Conservation (phyloP, 1,140 invertebrate species). For the Schmidtea mediterranea region DNA sequence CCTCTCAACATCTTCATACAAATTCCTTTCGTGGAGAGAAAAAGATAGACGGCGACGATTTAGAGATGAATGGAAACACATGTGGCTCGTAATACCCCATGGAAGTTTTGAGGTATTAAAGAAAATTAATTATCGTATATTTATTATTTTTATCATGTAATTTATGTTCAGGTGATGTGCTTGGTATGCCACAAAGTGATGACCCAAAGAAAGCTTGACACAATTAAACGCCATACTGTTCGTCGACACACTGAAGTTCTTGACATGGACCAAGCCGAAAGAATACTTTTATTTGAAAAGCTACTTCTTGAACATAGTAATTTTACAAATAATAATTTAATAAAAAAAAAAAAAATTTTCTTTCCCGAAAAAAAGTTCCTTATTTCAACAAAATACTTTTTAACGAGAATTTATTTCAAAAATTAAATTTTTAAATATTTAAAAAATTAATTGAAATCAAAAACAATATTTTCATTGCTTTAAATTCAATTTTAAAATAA, state of each 20-base stretch:
- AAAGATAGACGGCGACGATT: not conserved
- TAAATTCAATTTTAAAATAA: no score
- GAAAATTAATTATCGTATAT: not conserved
- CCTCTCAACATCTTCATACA: not conserved
- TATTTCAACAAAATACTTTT: no score
- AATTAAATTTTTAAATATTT: no score
- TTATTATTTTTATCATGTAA: not conserved
- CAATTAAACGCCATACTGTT: slow-evolving; percentile 3
- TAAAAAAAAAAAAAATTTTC: no score
- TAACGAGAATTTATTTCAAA: no score
- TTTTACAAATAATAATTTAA: no score
- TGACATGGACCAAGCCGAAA: not conserved
- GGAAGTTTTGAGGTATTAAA: not conserved
- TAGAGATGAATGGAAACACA: slow-evolving; percentile 1
- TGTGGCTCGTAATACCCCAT: slow-evolving; percentile 3
- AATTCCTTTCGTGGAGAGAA: not conserved
- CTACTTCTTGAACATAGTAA: not conserved
- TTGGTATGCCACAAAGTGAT: slow-evolving; percentile 4
- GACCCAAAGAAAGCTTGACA: slow-evolving; percentile 4
- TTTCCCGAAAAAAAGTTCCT: no score
- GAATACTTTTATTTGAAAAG: not conserved
- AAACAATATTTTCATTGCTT: no score
- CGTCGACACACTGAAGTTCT: not conserved
- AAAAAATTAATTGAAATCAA: no score
- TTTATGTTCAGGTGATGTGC: slow-evolving; percentile 1